These are phyloP conservation scores for Pteromalus puparum DNA, from an alignment of 1,140 invertebrate genomes.

Conservation along the genomic window DNA sequence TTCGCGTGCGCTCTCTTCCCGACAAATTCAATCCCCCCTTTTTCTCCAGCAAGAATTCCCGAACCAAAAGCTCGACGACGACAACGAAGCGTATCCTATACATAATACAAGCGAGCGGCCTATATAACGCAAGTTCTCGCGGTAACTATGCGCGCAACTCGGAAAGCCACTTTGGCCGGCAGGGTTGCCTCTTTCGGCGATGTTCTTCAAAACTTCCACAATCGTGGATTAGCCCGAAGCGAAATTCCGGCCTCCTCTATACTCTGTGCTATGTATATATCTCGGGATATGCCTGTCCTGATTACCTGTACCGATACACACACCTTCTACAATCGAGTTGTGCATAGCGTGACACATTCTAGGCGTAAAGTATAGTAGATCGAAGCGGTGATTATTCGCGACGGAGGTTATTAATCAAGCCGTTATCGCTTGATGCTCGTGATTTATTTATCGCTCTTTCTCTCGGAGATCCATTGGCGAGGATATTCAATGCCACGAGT, in stretches of 20 bases:
- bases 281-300: no score
- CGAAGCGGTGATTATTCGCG: background rate
- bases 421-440: background rate
- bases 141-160: background rate
- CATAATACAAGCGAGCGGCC: no score
- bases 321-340: background rate
- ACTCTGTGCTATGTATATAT: background rate
- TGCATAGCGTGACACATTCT: background rate
- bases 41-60: background rate
- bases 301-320: background rate
- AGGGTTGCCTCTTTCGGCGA: background rate
- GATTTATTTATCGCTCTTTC: no score
- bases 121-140: background rate
- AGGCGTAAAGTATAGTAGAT: background rate
- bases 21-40: background rate
- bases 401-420: background rate
- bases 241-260: background rate
- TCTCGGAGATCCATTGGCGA: no score
- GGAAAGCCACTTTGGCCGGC: background rate
- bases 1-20: no score
- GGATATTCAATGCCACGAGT: no score
- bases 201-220: background rate
- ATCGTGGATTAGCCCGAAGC: background rate
- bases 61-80: background rate
- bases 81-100: no score